Base-by-base conservation (phyloP, 1,140 invertebrate species). In the Asbolus verrucosus region DNA sequence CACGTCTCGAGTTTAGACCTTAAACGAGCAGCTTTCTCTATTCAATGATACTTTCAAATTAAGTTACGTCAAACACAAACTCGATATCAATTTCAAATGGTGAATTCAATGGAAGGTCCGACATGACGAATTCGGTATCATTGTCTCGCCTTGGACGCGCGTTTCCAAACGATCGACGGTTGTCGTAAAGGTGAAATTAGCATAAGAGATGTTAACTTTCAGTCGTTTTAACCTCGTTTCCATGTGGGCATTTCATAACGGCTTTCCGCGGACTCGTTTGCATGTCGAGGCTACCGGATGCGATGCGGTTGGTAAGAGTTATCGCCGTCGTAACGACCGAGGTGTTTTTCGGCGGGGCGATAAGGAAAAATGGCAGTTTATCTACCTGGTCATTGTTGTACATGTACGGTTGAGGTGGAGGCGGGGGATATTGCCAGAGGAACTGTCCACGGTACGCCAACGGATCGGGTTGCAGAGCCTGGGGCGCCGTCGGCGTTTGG, bases 341-440 rank as follows among this genome's bases (percentile, higher is more conserved):
- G 27, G 27, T 30, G 27, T n/a, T n/a, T n/a, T 30, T 30, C 4
- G 9, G 27, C 4, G 27, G 27, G 6, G 11, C 11, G 33, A 36
- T 6, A 36, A n/a, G 33, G 6, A 50, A 11, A 16, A 15, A 43
- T 8, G 63, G 39, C 41, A 14, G 24, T 27, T 39, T 50, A 84
- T 85, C 81, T 84, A 93, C 92, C 89, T 91, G 90, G 85, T 91
- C 89, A 79, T 90, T 88, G 81, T 85, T 89, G 87, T 90, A 91
- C 87, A 92, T 85, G 84, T 88, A 84, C 76, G 88, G 87, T 79
- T 89, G 89, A 73, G 88, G 85, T 80, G 88, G 85, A 80, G 89
- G 90, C 75, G 90, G 90, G 79, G 89, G 91, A 80, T 91, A 92
- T 80, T 91, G 89, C 91, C 91, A 93, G 78, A 91, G 83, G 74